phyloP scores from a whole-genome alignment of 2,113 vertebrate species.

The Pseudorasbora parva region DNA sequence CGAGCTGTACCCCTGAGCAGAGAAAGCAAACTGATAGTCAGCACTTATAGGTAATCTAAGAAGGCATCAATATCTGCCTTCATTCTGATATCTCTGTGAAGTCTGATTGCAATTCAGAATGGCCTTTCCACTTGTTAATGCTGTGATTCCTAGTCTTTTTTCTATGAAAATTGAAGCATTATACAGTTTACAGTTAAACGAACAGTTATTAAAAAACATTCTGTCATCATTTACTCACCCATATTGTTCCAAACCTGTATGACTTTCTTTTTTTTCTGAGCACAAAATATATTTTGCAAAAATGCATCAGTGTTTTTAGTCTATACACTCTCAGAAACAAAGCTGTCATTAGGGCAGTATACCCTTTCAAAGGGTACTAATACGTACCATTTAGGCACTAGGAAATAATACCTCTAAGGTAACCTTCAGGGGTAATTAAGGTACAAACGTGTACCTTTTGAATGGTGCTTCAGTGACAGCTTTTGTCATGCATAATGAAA shows the following conservation, averaged over 20 bases:
- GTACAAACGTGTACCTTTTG: too few species aligned
- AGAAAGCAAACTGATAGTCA: constrained; percentile 49
- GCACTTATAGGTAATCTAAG: constrained; percentile 54
- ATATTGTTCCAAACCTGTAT: not conserved
- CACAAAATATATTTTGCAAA: not conserved
- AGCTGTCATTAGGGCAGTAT: too few species aligned
- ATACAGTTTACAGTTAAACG: not conserved
- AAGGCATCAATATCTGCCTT: constrained; percentile 45
- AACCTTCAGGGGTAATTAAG: too few species aligned
- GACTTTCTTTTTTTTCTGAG: not conserved
- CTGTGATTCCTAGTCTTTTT: not conserved
- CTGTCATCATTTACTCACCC: not conserved
- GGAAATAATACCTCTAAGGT: too few species aligned
- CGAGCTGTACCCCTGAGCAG: constrained; percentile 4
- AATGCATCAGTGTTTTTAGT: not conserved
- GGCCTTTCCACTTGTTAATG: constrained; percentile 1
- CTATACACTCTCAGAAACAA: not conserved
- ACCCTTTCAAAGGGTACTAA: too few species aligned
- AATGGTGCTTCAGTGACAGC: too few species aligned
- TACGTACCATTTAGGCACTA: too few species aligned
- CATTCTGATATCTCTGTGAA: constrained; percentile 22
- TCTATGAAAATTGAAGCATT: not conserved
- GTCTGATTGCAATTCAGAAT: not conserved
- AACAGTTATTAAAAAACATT: not conserved
- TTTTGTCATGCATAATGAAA: too few species aligned